Percentiles rank a stretch among this genome's conserved stretches.
These are phyloP conservation scores for Strix uralensis DNA, from an alignment of 2,113 vertebrate species.

Conservation along the genomic window DNA sequence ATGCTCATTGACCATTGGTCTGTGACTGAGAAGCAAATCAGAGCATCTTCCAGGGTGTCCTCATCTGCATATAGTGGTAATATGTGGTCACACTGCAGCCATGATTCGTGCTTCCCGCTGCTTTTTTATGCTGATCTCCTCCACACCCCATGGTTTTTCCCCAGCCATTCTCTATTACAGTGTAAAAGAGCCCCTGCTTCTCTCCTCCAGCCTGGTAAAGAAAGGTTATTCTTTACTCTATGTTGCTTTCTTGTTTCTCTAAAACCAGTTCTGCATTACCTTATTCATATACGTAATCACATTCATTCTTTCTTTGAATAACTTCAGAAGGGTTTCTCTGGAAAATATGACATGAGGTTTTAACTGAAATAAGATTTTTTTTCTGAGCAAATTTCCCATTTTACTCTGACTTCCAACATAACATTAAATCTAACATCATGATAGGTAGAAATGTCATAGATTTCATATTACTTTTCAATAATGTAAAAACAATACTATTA, in stretches of 20 bases:
- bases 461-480: background rate
- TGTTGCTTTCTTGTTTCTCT: background rate
- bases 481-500: background rate
- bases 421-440: background rate
- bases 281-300: background rate
- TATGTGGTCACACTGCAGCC: background rate
- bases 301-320: background rate
- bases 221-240: background rate
- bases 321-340: background rate
- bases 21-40: background rate
- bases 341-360: background rate
- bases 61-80: background rate
- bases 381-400: background rate
- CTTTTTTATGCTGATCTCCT: background rate
- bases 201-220: background rate
- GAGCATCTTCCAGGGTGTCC: background rate
- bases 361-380: background rate
- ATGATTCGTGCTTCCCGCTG: background rate
- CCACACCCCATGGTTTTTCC: background rate
- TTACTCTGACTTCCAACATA: background rate
- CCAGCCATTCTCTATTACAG: background rate
- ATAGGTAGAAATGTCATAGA: background rate
- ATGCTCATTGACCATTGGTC: background rate
- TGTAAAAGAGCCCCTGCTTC: background rate
- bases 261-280: background rate